Conservation (phyloP, 2,797 vertebrate species). For the Lepus oiostolus region DNA sequence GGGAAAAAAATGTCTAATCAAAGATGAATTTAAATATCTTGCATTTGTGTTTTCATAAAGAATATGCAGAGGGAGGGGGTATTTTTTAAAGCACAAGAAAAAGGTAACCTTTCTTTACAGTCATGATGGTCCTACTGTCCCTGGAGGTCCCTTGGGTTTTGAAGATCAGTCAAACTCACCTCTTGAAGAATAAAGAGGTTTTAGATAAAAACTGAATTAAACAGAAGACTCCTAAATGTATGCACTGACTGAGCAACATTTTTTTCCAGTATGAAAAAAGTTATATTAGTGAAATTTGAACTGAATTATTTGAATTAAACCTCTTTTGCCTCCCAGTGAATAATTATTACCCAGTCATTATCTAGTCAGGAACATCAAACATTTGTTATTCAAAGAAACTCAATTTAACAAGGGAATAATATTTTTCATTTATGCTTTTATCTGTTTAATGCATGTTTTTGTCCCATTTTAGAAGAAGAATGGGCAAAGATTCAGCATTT, state of each 20-base stretch:
- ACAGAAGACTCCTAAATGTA: conserved; percentile 40
- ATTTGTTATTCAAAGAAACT: conserved; percentile 83
- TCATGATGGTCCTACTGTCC: background rate
- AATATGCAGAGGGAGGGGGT: background rate
- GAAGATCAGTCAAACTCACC: conserved; percentile 59
- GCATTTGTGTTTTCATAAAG: conserved; percentile 59
- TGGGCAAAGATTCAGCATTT: conserved; percentile 75
- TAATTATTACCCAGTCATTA: conserved; percentile 79
- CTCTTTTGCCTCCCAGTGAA: conserved; percentile 77
- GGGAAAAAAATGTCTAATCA: conserved; percentile 67
- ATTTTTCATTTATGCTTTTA: conserved; percentile 81
- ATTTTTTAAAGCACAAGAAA: conserved; percentile 49
- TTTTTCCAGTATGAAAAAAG: background rate
- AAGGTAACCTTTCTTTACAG: conserved; percentile 58
- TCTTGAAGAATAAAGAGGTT: conserved; percentile 63
- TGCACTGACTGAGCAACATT: background rate
- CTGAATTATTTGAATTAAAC: conserved; percentile 76
- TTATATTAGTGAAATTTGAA: conserved; percentile 71
- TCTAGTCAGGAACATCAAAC: conserved; percentile 79
- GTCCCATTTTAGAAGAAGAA: conserved; percentile 72
- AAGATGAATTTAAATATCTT: conserved; percentile 78
- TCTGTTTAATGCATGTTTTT: conserved; percentile 78
- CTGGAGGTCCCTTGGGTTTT: background rate
- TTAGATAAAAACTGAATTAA: conserved; percentile 63
- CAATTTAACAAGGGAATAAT: conserved; percentile 76